These are phyloP conservation scores for Scolanthus callimorphus DNA, from an alignment of 92 coral and sea anemone genomes.

Conservation along the genomic window DNA sequence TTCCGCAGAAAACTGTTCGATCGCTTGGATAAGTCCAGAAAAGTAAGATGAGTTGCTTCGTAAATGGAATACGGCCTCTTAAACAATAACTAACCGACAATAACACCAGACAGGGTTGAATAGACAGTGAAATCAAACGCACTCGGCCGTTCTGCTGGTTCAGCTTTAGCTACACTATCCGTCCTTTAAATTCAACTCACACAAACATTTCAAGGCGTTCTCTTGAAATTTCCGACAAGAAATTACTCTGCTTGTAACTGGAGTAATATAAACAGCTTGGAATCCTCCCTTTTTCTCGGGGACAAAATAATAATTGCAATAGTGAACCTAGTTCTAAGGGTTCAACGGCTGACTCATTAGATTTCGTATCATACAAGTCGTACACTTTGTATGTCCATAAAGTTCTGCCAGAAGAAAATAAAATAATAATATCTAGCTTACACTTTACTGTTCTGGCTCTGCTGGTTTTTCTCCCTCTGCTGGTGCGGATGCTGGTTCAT, in stretches of 20 bases:
- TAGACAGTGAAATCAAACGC: neutral
- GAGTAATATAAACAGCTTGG: constrained; percentile 1
- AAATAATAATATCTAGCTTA: constrained; percentile 14
- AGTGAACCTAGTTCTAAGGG: constrained; percentile 27
- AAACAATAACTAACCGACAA: neutral
- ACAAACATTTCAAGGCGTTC: constrained; percentile 2
- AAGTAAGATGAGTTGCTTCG: too few species aligned
- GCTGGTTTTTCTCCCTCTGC: constrained; percentile 19
- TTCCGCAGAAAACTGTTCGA: constrained; percentile 2
- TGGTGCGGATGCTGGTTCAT: constrained; percentile 20
- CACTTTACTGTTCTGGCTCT: constrained; percentile 41
- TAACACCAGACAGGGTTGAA: neutral
- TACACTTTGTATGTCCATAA: constrained; percentile 50
- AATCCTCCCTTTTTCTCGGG: neutral
- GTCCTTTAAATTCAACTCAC: neutral
- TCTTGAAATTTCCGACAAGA: neutral
- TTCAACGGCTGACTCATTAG: constrained; percentile 41
- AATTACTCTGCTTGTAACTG: neutral
- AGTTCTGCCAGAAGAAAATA: constrained; percentile 14
- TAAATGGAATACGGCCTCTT: too few species aligned
- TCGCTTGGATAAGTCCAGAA: constrained; percentile 6
- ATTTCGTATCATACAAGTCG: constrained; percentile 46
- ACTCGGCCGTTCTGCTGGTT: constrained; percentile 7
- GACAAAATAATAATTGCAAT: constrained; percentile 35
- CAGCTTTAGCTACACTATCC: constrained; percentile 4